Conservation (phyloP, 2,797 vertebrate species). For the Hippoglossus hippoglossus region DNA sequence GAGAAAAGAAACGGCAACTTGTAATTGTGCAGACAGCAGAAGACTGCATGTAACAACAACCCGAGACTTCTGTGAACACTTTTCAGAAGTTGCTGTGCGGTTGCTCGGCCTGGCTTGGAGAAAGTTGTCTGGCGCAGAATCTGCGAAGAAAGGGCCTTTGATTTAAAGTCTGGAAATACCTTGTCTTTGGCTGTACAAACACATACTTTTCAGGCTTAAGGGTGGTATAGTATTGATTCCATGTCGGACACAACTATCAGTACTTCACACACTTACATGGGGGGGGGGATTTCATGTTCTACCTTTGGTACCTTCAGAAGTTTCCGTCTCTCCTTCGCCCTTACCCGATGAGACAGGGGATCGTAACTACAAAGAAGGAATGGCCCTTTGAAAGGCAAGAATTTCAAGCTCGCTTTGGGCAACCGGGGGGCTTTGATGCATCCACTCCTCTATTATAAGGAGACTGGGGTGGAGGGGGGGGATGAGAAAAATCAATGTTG, state of each 20-base stretch:
- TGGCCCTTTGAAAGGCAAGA: conserved; percentile 89
- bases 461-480: conserved; percentile 69
- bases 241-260: conserved; percentile 75
- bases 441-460: conserved; percentile 76
- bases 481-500: conserved; percentile 85
- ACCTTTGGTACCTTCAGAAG: conserved; percentile 90
- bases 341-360: conserved; percentile 87
- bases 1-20: conserved; percentile 65
- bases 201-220: conserved; percentile 76
- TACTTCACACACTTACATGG: conserved; percentile 82
- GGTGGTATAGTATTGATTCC: conserved; percentile 77
- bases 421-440: conserved; percentile 79
- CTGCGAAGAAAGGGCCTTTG: conserved; percentile 71
- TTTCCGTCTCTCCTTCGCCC: conserved; percentile 80
- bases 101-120: conserved; percentile 63
- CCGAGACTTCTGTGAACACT: conserved; percentile 68
- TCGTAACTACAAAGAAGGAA: conserved; percentile 88
- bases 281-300: conserved; percentile 73
- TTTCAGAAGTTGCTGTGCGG: conserved; percentile 64
- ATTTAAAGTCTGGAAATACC: conserved; percentile 78
- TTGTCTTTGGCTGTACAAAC: conserved; percentile 72
- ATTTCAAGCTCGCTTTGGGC: conserved; percentile 92
- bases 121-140: conserved; percentile 71
- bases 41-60: conserved; percentile 60
- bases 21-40: conserved; percentile 74